Evolutionary conservation across 2,113 vertebrate species (phyloP).

Genomic region (Rafetus swinhoei): DNA sequence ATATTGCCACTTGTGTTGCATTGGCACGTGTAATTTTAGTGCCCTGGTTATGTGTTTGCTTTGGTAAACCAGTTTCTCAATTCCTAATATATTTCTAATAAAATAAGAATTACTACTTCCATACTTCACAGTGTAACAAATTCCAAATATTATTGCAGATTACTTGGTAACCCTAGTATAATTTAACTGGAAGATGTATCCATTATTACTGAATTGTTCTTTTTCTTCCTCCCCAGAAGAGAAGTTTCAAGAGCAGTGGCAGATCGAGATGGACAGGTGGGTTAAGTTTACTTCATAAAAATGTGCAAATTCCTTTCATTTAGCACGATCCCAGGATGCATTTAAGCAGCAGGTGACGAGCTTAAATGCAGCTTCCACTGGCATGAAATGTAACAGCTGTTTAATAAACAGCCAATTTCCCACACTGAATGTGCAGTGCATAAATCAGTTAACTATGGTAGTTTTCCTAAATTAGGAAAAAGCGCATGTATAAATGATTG

Average conservation of each 20-base stretch:
- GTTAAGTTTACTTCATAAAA: neutral
- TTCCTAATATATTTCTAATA: neutral
- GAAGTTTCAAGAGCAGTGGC: slow-evolving; percentile 82
- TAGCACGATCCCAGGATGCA: neutral
- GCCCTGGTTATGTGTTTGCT: neutral
- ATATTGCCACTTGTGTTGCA: accelerated
- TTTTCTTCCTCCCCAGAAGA: slow-evolving; percentile 72
- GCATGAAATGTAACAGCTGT: neutral
- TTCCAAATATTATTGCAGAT: accelerated
- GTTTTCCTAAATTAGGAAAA: neutral
- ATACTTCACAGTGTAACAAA: neutral
- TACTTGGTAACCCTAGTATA: neutral
- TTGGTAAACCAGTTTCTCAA: neutral
- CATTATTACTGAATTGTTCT: neutral
- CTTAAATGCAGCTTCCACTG: neutral
- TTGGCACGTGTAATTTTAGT: neutral
- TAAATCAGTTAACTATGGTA: neutral
- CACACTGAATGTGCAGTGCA: accelerated
- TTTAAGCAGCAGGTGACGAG: no score
- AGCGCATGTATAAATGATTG: neutral
- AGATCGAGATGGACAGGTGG: slow-evolving; percentile 84
- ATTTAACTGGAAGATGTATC: neutral
- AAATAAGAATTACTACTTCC: neutral
- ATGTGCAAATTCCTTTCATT: neutral
- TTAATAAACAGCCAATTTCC: neutral